Evolutionary conservation across 2,113 vertebrate genomes (phyloP), one percentile per base, ranked within the genome.

Genomic region (Odontophorus gujanensis): DNA sequence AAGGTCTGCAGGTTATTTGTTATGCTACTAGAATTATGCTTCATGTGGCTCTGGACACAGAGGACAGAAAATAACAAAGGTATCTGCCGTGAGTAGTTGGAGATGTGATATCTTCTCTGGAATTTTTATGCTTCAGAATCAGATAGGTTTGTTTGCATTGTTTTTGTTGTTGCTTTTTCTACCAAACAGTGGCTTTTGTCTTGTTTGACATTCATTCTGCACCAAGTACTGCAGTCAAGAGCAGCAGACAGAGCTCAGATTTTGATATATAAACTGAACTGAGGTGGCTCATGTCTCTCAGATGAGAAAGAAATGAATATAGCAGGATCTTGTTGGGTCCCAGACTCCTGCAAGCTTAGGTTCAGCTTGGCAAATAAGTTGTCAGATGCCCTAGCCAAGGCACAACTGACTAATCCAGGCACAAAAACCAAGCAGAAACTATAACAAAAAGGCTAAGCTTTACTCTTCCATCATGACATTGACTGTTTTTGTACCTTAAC

Each of bases 361-460:
- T 2, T 63, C 13, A 58, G n/a, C 9, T 72, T 63, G 26, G 24
- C 11, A 71, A 81, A 8, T 8, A 51, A 59, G 11, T 7, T 51
- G 18, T 11, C 28, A 42, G 10, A 19, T 67, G 14, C 7, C 24
- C 13, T 36, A 47, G 8, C 3, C 24, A 32, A 62, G 16, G 40
- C 3, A 3, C 3, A 87, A 61, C 20, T 24, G 5, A 25, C n/a
- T 67, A 18, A 34, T 71, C 3, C 26, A 58, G 40, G 8, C 17
- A 63, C 14, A 90, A 85, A 92, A 59, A 2, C 1, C 15, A 38
- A 25, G 7, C 9, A 43, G 32, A 85, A 83, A 65, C 9, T 6
- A 42, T 10, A 42, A 16, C 1, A 5, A 15, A 61, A 85, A 51
- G 0, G 4, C 2, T 80, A 0, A 3, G 24, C 3, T 57, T 63